These are phyloP conservation scores for Sminthurinus aureus DNA, from an alignment of 2,888 invertebrate species.

Conservation along the genomic window DNA sequence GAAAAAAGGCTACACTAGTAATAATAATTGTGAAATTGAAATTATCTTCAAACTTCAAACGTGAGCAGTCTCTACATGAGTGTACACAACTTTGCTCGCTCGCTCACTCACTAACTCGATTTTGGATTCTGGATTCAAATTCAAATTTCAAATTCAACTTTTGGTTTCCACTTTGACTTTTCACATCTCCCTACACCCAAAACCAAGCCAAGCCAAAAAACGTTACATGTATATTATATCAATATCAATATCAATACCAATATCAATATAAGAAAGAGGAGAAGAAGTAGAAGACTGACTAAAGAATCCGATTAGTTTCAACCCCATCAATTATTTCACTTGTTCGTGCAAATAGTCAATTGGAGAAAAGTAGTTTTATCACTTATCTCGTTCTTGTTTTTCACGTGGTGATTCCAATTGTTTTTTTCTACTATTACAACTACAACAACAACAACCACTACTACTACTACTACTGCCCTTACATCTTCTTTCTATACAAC, in stretches of 20 bases:
- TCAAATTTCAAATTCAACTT: too few relatives aligned
- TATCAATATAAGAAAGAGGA: neutral
- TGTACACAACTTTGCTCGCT: too few relatives aligned
- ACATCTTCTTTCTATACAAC: neutral
- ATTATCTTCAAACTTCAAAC: neutral
- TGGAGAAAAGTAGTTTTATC: constrained; percentile 1
- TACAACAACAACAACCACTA: too few relatives aligned
- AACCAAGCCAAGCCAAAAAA: too few relatives aligned
- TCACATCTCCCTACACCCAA: too few relatives aligned
- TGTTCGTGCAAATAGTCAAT: constrained; percentile 1
- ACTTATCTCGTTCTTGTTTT: constrained; percentile 1
- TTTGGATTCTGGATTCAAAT: too few relatives aligned
- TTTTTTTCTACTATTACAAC: neutral
- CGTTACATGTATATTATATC: neutral
- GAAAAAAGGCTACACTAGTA: neutral
- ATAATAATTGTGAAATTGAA: neutral
- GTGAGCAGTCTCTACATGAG: neutral
- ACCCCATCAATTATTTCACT: constrained; percentile 1
- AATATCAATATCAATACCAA: neutral
- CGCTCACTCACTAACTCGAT: too few relatives aligned
- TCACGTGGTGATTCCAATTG: constrained; percentile 1
- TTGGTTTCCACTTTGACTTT: too few relatives aligned
- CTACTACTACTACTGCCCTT: neutral
- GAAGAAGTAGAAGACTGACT: neutral
- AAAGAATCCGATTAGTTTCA: neutral